Evolutionary conservation across 2,888 invertebrate species (phyloP).

Genomic region (Eristalinus aeneus): DNA sequence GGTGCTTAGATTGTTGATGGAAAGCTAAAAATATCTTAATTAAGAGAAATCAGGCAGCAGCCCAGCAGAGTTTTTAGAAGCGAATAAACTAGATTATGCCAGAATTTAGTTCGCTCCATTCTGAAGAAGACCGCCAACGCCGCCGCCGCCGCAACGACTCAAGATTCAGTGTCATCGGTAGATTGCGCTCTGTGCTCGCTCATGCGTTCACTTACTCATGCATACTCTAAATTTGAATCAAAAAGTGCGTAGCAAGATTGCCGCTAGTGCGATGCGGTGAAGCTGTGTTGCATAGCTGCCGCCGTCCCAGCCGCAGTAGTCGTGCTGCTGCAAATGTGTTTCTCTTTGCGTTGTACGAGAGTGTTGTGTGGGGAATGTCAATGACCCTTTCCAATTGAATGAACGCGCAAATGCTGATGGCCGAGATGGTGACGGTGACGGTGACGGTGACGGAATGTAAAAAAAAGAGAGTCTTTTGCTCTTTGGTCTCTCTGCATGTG

Average conservation of each 20-base stretch:
- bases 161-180: conserved; percentile 17
- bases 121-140: background rate
- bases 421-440: conserved; percentile 32
- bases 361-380: conserved; percentile 50
- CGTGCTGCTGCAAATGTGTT: conserved; percentile 4
- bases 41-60: conserved; percentile 13
- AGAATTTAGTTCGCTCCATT: conserved; percentile 19
- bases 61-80: background rate
- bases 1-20: background rate
- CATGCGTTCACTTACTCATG: conserved; percentile 25
- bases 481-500: conserved; percentile 47
- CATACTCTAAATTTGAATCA: conserved; percentile 54
- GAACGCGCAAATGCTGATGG: conserved; percentile 51
- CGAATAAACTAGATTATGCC: conserved; percentile 31
- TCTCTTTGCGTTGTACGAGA: conserved; percentile 39
- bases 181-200: conserved; percentile 33
- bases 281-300: background rate
- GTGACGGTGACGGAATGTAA: conserved; percentile 27
- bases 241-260: conserved; percentile 64
- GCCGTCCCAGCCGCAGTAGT: background rate
- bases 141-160: background rate
- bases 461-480: conserved; percentile 42
- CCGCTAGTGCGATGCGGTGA: background rate
- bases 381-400: conserved; percentile 68
- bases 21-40: conserved; percentile 47